Percentiles rank a stretch among this genome's conserved stretches.
These are phyloP conservation scores for Brachionus koreanus DNA, from an alignment of 1,140 invertebrate genomes.

Conservation along the genomic window DNA sequence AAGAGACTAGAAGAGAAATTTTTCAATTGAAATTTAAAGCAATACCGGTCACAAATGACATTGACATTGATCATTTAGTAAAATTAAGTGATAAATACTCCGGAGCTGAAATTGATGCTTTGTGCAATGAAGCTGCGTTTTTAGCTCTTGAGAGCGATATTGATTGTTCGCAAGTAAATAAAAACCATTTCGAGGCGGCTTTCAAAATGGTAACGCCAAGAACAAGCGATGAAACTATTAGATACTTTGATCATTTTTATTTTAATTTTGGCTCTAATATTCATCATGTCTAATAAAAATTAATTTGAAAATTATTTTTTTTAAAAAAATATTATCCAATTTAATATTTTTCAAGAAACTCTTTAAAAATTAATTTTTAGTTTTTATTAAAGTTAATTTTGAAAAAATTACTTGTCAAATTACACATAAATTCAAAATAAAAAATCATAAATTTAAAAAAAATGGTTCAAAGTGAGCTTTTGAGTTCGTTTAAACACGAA, in stretches of 20 bases:
- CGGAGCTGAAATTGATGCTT: conserved; percentile 76
- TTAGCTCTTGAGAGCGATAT: conserved; percentile 35
- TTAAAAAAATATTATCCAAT: too few relatives aligned
- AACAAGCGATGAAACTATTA: conserved; percentile 34
- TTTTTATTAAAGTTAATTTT: background rate
- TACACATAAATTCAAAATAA: background rate
- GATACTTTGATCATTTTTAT: conserved; percentile 40
- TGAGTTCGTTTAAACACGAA: background rate
- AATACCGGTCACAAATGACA: conserved; percentile 65
- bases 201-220: conserved; percentile 29
- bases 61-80: conserved; percentile 67
- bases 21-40: conserved; percentile 63
- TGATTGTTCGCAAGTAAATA: background rate
- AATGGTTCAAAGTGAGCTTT: background rate
- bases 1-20: conserved; percentile 68
- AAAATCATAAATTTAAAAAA: background rate
- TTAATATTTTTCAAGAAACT: too few relatives aligned
- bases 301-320: background rate
- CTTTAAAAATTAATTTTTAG: background rate
- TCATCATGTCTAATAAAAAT: conserved; percentile 8
- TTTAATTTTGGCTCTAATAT: conserved; percentile 15
- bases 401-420: background rate
- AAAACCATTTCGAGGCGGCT: conserved; percentile 28
- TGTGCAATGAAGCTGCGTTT: conserved; percentile 80
- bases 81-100: conserved; percentile 71